Base-by-base conservation (phyloP, 1,140 invertebrate species). In the Carposina sasakii region DNA sequence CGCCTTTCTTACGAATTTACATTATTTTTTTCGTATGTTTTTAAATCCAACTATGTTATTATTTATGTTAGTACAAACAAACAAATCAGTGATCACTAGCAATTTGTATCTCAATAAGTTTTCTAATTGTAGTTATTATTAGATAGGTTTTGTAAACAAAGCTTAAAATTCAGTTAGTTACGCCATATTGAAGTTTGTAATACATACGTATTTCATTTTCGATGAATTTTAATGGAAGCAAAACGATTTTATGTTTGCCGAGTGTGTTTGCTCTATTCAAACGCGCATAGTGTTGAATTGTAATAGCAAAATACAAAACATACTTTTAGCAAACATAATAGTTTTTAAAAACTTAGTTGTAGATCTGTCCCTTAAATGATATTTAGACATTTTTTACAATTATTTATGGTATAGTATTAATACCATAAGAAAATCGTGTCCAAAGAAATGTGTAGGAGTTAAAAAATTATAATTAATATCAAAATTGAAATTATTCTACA, bases 351-450 rank as follows among this genome's bases (percentile, higher is more conserved):
- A 16, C 22, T 17, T 62, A 62, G 49, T 46, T 21, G 54, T 71
- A 67, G 56, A 60, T 67, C 57, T 67, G 54, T 61, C 49, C 33
- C 23, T 48, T n/a, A 39, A 22, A 21, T 10, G 5, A 13, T 51
- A 51, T 44, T 52, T 48, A 56, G 41, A 51, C 45, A 43, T 54
- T 56, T 52, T 48, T 62, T 46, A 48, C 55, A 54, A 39, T 54
- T 56, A n/a, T n/a, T n/a, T 47, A 57, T 69, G 67, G 71, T 73
- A 67, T 73, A 66, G 68, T 42, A 36, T 42, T 50, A 52, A 58
- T 71, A 70, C 73, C 71, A 71, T 16, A 70, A 70, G 54, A 54
- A 64, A 70, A 75, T 67, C 67, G 63, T 73, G 75, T 78, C 76
- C 73, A 79, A 79, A 78, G 71, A 76, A 47, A 60, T 44, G 56